Evolutionary conservation across 2,113 vertebrate genomes (phyloP).

Genomic region (Gymnorhina tibicen): DNA sequence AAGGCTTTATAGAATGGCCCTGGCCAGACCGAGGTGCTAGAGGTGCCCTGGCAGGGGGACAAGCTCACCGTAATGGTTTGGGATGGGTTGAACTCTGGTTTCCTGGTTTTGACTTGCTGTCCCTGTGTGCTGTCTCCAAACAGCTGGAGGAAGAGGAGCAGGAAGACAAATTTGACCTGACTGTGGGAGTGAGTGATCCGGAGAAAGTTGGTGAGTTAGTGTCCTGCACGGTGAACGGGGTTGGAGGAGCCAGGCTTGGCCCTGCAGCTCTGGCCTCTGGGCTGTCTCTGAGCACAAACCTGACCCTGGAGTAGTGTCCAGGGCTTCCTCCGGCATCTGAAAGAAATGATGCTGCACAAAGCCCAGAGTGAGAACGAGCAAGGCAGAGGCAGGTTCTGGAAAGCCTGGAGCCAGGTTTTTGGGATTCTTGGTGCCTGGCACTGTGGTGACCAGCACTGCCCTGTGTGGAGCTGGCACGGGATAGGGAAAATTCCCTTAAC

Average conservation of each 20-base stretch:
- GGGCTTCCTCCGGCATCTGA: neutral
- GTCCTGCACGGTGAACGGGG: fast-evolving
- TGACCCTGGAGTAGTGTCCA: neutral
- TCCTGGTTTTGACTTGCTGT: neutral
- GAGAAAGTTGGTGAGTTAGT: constrained; percentile 91
- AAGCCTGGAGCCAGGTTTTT: neutral
- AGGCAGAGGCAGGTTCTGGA: neutral
- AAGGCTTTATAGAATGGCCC: neutral
- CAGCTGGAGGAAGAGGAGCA: constrained; percentile 87
- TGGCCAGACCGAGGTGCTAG: neutral
- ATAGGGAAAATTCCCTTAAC: neutral
- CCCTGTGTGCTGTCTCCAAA: neutral
- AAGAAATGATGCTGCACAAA: neutral
- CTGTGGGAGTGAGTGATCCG: constrained; percentile 88
- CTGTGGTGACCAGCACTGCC: neutral
- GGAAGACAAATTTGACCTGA: constrained; percentile 89
- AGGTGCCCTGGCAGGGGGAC: neutral
- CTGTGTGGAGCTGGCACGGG: neutral
- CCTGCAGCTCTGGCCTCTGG: neutral
- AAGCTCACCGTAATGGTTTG: fast-evolving
- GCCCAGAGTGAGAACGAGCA: fast-evolving
- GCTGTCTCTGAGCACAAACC: neutral
- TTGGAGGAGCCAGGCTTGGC: neutral
- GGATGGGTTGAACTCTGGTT: neutral
- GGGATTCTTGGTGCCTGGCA: neutral